Conservation (phyloP, 2,113 vertebrate species). For the Glaucidium brasilianum region DNA sequence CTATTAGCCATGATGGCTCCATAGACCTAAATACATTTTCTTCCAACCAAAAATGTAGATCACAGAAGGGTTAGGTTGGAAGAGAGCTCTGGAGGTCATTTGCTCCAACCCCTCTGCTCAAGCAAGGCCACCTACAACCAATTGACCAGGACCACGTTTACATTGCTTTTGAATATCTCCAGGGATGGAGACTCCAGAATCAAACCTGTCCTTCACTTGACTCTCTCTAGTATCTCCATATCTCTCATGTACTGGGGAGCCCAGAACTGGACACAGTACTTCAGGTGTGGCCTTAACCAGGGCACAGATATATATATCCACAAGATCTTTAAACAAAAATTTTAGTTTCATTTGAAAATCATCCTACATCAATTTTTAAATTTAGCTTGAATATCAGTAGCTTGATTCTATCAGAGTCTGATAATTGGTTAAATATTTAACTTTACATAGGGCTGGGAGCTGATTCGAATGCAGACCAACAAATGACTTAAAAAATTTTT, state of each 20-base stretch:
- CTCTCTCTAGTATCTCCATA: too few relatives aligned
- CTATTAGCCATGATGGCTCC: neutral
- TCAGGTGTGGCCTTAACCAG: neutral
- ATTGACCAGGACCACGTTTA: neutral
- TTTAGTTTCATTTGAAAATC: neutral
- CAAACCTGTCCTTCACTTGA: too few relatives aligned
- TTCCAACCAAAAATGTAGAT: neutral
- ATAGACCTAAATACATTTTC: neutral
- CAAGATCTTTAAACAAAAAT: neutral
- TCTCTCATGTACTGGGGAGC: neutral
- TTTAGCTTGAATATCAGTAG: neutral
- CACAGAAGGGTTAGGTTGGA: neutral
- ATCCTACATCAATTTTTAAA: rapidly evolving
- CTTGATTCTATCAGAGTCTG: neutral
- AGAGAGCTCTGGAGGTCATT: neutral
- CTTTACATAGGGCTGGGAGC: neutral
- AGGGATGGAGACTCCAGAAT: too few relatives aligned
- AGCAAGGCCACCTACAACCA: neutral
- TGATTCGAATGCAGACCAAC: neutral
- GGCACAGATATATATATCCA: neutral
- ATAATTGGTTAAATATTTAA: neutral
- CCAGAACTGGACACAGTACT: neutral
- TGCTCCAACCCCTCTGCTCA: neutral
- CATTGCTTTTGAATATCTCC: too few relatives aligned
- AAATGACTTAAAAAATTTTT: neutral